Evolutionary conservation across 2,797 vertebrate species (phyloP).

Genomic region (Leucoraja ocellata): DNA sequence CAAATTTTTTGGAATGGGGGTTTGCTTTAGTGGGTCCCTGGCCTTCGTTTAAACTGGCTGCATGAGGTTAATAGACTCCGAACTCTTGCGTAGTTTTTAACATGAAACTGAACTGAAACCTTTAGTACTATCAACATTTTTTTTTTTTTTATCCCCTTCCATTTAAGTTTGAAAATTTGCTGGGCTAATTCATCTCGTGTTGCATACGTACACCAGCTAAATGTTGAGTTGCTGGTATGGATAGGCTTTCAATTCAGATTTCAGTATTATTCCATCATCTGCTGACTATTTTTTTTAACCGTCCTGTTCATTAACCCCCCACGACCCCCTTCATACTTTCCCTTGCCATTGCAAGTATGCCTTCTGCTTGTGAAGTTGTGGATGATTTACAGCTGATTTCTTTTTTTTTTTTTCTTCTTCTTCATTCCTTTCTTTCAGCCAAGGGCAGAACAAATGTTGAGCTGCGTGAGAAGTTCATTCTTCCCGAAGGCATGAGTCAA

Average conservation of each 20-base stretch:
- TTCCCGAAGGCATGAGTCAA: constrained; percentile 88
- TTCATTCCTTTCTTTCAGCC: constrained; percentile 56
- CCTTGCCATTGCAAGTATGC: constrained; percentile 17
- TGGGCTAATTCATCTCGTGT: constrained; percentile 33
- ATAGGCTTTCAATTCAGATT: constrained; percentile 37
- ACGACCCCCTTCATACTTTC: too few species aligned
- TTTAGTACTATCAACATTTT: neutral
- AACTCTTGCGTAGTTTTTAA: constrained; percentile 1
- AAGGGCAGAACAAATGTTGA: constrained; percentile 96
- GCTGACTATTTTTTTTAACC: neutral
- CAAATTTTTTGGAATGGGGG: constrained; percentile 28
- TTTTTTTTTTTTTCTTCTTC: constrained; percentile 9
- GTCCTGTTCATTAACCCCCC: neutral
- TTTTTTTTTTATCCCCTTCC: neutral
- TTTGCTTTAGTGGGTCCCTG: constrained; percentile 26
- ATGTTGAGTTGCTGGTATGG: constrained; percentile 30
- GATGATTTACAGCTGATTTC: constrained; percentile 40
- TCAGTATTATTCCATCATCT: constrained; percentile 20
- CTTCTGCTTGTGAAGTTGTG: neutral
- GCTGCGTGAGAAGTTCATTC: constrained; percentile 92
- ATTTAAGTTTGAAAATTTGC: constrained; percentile 34
- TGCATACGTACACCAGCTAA: neutral
- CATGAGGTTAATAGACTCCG: constrained; percentile 22
- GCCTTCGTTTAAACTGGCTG: constrained; percentile 21
- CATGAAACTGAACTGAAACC: constrained; percentile 28